These are phyloP conservation scores for Rotaria sp. DNA, from an alignment of 2,888 invertebrate species.

Conservation along the genomic window DNA sequence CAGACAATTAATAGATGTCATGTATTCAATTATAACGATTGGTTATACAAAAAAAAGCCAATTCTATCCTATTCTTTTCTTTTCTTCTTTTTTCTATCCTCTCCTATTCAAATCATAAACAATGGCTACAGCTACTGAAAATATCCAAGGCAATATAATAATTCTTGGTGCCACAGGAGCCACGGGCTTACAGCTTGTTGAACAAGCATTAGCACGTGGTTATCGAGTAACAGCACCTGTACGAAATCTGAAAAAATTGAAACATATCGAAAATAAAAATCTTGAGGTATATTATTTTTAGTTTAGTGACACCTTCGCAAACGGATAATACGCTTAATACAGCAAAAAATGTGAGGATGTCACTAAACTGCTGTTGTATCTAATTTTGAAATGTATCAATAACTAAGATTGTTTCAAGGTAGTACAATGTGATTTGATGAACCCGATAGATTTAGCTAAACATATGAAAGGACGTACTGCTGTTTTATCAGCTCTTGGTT, in stretches of 20 bases:
- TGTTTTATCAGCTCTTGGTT: conserved; percentile 47
- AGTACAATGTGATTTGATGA: conserved; percentile 45
- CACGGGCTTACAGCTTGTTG: conserved; percentile 46
- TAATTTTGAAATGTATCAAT: too few relatives aligned
- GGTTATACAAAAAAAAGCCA: not conserved
- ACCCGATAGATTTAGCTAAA: conserved; percentile 43
- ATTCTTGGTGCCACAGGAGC: conserved; percentile 48
- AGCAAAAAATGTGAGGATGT: conserved; percentile 14
- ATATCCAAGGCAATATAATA: conserved; percentile 45
- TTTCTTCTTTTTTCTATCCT: not conserved
- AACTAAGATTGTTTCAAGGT: too few relatives aligned
- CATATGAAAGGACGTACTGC: conserved; percentile 45
- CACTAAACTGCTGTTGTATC: not conserved
- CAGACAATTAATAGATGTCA: not conserved
- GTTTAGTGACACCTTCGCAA: conserved; percentile 40
- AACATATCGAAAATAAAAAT: conserved; percentile 42
- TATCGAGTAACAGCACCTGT: conserved; percentile 46
- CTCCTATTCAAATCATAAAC: not conserved
- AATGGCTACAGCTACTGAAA: not conserved
- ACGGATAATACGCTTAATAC: too few relatives aligned
- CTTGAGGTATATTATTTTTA: conserved; percentile 43
- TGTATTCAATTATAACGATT: not conserved
- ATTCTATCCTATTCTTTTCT: not conserved
- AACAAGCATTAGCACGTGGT: conserved; percentile 46
- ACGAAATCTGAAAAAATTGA: conserved; percentile 46